Base-by-base conservation (phyloP, 2,113 vertebrate genomes). In the Etheostoma cragini region DNA sequence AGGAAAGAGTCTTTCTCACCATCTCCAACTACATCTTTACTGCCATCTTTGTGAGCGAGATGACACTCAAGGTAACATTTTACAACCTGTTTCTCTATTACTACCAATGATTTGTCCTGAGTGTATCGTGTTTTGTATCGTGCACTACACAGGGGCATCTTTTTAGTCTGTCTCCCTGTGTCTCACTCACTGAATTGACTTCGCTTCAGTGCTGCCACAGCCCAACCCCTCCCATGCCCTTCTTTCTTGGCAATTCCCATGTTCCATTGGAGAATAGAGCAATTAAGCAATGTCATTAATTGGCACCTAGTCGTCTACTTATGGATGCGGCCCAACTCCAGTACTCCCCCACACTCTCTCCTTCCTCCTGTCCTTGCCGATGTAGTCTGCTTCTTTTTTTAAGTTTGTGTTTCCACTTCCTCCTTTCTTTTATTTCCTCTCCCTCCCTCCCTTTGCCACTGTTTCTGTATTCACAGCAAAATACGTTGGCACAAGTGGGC, bases 21-120 rank as follows among this genome's bases (percentile, higher is more conserved):
- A 97, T 99, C 82, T 99, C 98, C 93, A 99, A 99, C 95, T 99
- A 99, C 95, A 98, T 99, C 94, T 99, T 99, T 94, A 99, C 98
- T 64, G 97, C 97, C 88, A 99, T 99, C 92, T 99, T 99, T 73
- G 98, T 99, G 91, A 96, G 96, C 76, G 98, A 99, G 93, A 99
- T 99, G 98, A 98, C 98, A 8, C 92, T 99, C 62, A 99, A 99
- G 98, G 98, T 99, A 96, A 91, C 80, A 24, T 70, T 88, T 91
- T 83, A 79, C 66, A 53, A 46, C 54, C 78, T 33, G 67, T 64
- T 38, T 76, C 72, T 81, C 63, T 71, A 38, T 87, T 72, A 69
- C 52, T 17, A 54, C 64, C 70, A 53, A 16, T 61, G 66, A 56
- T 42, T 42, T 10, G 42, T 35, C 65, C 47, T 62, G 30, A 56